Conservation (phyloP, 2,888 invertebrate genomes). For the Trissonchulus sp. region DNA sequence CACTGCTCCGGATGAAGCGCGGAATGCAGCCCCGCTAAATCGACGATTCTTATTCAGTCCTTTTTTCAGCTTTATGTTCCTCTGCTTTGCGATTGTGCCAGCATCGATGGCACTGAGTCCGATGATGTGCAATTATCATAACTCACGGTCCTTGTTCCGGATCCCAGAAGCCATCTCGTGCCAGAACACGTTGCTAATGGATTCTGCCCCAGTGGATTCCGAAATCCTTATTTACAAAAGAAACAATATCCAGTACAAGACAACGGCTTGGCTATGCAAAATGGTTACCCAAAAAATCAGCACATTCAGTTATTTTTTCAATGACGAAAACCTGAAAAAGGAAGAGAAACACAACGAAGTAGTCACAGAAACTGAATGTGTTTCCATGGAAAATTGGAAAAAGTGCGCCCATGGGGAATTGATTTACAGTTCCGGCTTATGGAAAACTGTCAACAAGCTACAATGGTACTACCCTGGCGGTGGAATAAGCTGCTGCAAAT, state of each 20-base stretch:
- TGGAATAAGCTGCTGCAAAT: conserved; percentile 14
- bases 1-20: too few species aligned
- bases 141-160: too few species aligned
- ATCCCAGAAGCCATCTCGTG: too few species aligned
- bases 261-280: background rate
- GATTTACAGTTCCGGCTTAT: background rate
- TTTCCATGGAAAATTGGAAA: background rate
- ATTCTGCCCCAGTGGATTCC: too few species aligned
- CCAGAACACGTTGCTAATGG: too few species aligned
- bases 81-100: too few species aligned
- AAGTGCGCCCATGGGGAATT: background rate
- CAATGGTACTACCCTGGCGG: conserved; percentile 14
- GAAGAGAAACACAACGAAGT: background rate
- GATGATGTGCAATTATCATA: too few species aligned
- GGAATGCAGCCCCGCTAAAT: too few species aligned
- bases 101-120: too few species aligned
- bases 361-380: conserved; percentile 17
- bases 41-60: too few species aligned
- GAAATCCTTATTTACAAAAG: background rate
- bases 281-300: background rate
- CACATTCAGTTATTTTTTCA: background rate
- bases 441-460: conserved; percentile 2
- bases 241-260: background rate
- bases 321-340: conserved; percentile 19
- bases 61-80: too few species aligned